phyloP scores from a whole-genome alignment of 1,140 invertebrate genomes.

The Muscidifurax raptorellus region DNA sequence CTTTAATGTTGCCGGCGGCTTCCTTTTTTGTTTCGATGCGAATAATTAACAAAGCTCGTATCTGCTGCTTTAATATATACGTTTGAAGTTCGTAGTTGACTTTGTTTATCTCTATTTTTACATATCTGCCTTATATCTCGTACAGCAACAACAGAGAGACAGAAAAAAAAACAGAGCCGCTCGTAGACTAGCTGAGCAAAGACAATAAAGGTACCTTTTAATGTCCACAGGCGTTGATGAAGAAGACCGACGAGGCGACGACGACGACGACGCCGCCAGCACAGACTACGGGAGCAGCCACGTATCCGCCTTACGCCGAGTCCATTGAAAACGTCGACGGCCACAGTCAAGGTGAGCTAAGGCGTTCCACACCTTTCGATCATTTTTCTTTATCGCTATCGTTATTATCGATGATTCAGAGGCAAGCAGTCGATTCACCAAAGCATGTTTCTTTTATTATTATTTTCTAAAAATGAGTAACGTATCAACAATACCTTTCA shows the following conservation, averaged over 20 bases:
- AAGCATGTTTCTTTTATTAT: too few species aligned
- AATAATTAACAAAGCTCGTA: slow-evolving; percentile 31
- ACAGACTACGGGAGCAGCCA: slow-evolving; percentile 9
- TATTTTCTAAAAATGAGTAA: too few species aligned
- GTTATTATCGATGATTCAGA: neutral
- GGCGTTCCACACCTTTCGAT: neutral
- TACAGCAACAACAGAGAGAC: neutral
- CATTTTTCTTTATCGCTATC: neutral
- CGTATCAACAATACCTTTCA: too few species aligned
- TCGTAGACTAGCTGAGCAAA: neutral
- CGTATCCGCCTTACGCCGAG: slow-evolving; percentile 61
- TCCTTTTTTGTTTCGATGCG: slow-evolving; percentile 12
- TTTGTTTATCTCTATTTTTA: slow-evolving; percentile 13
- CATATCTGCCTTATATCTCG: neutral
- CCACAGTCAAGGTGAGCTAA: slow-evolving; percentile 69
- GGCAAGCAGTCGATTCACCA: too few species aligned
- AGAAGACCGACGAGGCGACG: slow-evolving; percentile 67
- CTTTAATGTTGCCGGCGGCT: slow-evolving; percentile 4
- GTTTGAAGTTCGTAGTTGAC: slow-evolving; percentile 3
- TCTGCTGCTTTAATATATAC: neutral
- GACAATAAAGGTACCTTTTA: slow-evolving; percentile 18
- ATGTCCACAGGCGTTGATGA: slow-evolving; percentile 66
- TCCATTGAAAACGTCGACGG: slow-evolving; percentile 68
- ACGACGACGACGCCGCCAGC: slow-evolving; percentile 38
- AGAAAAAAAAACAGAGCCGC: neutral